Conservation (phyloP, 2,888 invertebrate species). For the Sacculina carcini region DNA sequence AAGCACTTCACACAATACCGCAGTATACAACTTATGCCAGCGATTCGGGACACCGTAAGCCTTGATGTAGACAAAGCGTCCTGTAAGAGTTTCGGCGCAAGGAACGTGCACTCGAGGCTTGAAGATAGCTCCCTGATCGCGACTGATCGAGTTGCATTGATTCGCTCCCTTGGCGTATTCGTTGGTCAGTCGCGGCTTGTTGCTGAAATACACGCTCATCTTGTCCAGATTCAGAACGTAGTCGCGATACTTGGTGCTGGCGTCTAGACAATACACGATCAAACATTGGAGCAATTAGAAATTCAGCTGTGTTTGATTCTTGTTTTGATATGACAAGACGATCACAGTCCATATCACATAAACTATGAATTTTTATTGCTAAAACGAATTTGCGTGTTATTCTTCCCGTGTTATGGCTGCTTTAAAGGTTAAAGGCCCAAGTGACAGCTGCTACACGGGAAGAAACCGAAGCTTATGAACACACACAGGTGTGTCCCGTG, state of each 20-base stretch:
- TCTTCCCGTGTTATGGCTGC: too few relatives aligned
- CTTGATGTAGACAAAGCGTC: slow-evolving; percentile 25
- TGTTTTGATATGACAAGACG: too few relatives aligned
- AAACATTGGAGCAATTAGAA: too few relatives aligned
- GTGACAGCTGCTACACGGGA: too few relatives aligned
- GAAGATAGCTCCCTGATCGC: slow-evolving; percentile 24
- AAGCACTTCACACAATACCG: slow-evolving; percentile 26
- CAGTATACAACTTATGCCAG: slow-evolving; percentile 24
- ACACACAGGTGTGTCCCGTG: too few relatives aligned
- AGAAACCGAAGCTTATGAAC: too few relatives aligned
- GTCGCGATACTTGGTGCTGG: slow-evolving; percentile 18
- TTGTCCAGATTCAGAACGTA: slow-evolving; percentile 25
- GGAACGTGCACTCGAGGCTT: slow-evolving; percentile 23
- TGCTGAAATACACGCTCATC: slow-evolving; percentile 24
- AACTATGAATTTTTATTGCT: too few relatives aligned
- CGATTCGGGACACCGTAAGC: slow-evolving; percentile 24
- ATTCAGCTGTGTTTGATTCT: too few relatives aligned
- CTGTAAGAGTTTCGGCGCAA: slow-evolving; percentile 20
- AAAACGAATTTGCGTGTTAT: too few relatives aligned
- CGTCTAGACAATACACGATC: slow-evolving; percentile 15
- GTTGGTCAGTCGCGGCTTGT: slow-evolving; percentile 18
- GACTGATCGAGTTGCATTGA: slow-evolving; percentile 23
- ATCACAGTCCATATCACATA: too few relatives aligned
- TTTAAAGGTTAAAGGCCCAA: too few relatives aligned
- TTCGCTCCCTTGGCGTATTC: slow-evolving; percentile 16